Conservation (phyloP, 2,113 vertebrate species). For the Hypomesus transpacificus region DNA sequence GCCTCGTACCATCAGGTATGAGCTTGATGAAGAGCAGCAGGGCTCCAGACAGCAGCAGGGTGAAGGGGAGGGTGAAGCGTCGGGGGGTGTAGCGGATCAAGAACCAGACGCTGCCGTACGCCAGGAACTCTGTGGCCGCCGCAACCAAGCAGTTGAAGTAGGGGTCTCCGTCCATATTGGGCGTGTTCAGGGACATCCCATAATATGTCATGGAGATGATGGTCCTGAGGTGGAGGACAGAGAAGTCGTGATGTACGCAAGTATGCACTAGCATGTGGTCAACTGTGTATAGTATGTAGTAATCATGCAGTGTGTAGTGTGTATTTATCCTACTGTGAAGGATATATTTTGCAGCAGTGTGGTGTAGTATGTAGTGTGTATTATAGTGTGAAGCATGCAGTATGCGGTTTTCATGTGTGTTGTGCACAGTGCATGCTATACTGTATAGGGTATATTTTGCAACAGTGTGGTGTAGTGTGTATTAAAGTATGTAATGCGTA, state of each 20-base stretch:
- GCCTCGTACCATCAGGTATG: conserved; percentile 24
- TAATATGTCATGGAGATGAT: conserved; percentile 36
- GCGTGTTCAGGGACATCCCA: conserved; percentile 28
- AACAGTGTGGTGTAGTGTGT: too few species aligned
- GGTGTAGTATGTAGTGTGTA: too few species aligned
- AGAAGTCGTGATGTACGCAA: not conserved
- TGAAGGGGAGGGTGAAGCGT: conserved; percentile 4
- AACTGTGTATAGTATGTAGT: too few species aligned
- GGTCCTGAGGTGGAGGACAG: conserved; percentile 26
- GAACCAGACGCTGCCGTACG: conserved; percentile 18
- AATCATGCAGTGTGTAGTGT: too few species aligned
- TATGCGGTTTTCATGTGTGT: too few species aligned
- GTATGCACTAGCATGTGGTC: too few species aligned
- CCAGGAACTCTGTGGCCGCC: conserved; percentile 15
- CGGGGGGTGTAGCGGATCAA: conserved; percentile 3
- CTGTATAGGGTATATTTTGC: too few species aligned
- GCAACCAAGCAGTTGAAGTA: conserved; percentile 39
- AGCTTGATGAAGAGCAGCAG: conserved; percentile 23
- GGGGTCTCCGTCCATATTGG: conserved; percentile 35
- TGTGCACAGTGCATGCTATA: too few species aligned
- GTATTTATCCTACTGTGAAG: too few species aligned
- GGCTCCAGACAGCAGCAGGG: conserved; percentile 5
- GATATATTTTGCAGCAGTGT: too few species aligned
- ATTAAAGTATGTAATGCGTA: too few species aligned
- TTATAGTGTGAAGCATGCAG: too few species aligned